Evolutionary conservation across 2,797 vertebrate species (phyloP).

Genomic region (Catostomus latipinnis): DNA sequence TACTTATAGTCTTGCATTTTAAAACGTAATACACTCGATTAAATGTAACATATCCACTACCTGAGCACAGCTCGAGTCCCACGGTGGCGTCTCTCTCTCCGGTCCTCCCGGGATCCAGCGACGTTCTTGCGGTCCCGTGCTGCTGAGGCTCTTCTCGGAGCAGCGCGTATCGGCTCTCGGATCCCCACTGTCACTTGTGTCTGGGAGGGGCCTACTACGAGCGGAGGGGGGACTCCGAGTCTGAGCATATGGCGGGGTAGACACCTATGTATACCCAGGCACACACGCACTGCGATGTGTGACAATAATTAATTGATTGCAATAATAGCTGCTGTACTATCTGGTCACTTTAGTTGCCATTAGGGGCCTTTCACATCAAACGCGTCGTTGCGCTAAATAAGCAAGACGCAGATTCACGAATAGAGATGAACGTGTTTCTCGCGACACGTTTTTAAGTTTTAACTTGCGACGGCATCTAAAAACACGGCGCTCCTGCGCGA

Average conservation of each 20-base stretch:
- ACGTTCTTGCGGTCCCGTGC: constrained; percentile 52
- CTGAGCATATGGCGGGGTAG: constrained; percentile 63
- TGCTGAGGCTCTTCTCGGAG: constrained; percentile 42
- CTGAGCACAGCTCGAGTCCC: constrained; percentile 76
- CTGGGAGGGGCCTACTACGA: constrained; percentile 61
- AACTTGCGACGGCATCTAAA: no score
- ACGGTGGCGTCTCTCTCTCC: constrained; percentile 72
- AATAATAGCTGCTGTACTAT: not conserved
- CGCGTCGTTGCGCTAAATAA: no score
- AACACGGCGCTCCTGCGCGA: no score
- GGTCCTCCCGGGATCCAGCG: constrained; percentile 75
- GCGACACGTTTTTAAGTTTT: no score
- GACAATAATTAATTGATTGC: not conserved
- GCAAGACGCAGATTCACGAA: no score
- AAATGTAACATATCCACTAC: constrained; percentile 59
- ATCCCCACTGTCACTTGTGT: constrained; percentile 61
- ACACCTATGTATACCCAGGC: constrained; percentile 7
- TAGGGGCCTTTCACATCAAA: no score
- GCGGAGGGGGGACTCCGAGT: constrained; percentile 45
- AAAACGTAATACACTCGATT: constrained; percentile 10
- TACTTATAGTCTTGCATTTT: constrained; percentile 8
- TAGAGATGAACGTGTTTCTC: no score
- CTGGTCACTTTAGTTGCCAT: not conserved
- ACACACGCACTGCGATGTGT: not conserved
- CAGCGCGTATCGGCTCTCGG: constrained; percentile 64